These are phyloP conservation scores for Phytoseiulus persimilis DNA, from an alignment of 2,888 invertebrate genomes.

Conservation along the genomic window DNA sequence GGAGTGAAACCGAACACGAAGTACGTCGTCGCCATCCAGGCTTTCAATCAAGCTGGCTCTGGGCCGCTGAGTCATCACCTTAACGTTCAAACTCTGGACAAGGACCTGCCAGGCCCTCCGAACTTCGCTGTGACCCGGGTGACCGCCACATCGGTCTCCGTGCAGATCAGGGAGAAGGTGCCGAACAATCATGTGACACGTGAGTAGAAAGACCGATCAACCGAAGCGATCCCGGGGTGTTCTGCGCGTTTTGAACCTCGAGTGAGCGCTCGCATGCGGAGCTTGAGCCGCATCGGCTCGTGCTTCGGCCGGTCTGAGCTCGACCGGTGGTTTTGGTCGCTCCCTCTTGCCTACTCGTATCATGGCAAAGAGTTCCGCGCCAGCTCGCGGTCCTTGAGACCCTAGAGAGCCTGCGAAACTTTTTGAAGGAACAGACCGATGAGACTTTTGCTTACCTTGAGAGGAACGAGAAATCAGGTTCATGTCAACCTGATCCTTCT, in stretches of 20 bases:
- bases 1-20: conserved; percentile 29
- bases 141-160: not conserved
- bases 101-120: conserved; percentile 17
- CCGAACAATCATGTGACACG: conserved; percentile 15
- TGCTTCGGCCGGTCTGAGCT: too few relatives aligned
- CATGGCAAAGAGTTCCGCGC: too few relatives aligned
- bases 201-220: not conserved
- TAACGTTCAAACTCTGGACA: not conserved
- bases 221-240: too few relatives aligned
- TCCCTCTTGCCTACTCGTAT: too few relatives aligned
- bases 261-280: too few relatives aligned
- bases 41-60: conserved; percentile 16
- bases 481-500: not conserved
- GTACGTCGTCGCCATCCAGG: conserved; percentile 10
- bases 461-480: not conserved
- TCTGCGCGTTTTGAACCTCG: too few relatives aligned
- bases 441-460: not conserved
- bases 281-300: too few relatives aligned
- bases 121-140: conserved; percentile 27
- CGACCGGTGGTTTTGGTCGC: too few relatives aligned
- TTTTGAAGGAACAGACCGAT: not conserved
- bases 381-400: too few relatives aligned
- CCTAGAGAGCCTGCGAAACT: too few relatives aligned
- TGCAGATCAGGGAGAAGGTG: conserved; percentile 23
- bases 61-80: conserved; percentile 16